Percentiles rank a stretch among this genome's conserved stretches.
phyloP scores from a whole-genome alignment of 2,113 vertebrate species.

The Alectura lathami region DNA sequence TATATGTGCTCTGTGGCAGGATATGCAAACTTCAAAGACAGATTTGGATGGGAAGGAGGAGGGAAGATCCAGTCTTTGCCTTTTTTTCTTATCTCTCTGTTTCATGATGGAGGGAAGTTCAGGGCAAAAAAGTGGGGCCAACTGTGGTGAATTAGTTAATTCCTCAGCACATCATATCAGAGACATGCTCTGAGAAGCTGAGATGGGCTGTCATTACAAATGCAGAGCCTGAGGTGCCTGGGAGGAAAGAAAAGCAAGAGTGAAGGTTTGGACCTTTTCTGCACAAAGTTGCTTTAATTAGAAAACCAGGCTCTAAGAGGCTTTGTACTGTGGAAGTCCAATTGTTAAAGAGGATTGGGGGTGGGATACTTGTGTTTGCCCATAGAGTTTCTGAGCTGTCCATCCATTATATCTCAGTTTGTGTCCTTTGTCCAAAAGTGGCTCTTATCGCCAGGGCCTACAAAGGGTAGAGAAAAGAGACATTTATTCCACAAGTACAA shows the following conservation, averaged over 20 bases:
- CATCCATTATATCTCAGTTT: neutral
- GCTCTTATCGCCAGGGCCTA: neutral
- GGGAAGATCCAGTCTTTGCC: neutral
- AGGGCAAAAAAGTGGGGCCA: neutral
- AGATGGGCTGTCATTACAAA: slow-evolving; percentile 7
- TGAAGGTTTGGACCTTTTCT: slow-evolving; percentile 30
- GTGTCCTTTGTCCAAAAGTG: slow-evolving; percentile 35
- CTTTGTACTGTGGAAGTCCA: neutral
- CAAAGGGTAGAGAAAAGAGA: slow-evolving; percentile 10
- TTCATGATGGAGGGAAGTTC: neutral
- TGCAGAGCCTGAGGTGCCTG: neutral
- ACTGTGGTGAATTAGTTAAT: slow-evolving; percentile 47
- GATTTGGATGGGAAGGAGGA: neutral
- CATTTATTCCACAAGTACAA: slow-evolving; percentile 30
- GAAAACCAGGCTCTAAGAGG: slow-evolving; percentile 28
- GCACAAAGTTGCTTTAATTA: slow-evolving; percentile 42
- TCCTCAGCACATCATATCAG: slow-evolving; percentile 5
- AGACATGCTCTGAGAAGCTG: slow-evolving; percentile 1
- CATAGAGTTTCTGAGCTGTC: neutral
- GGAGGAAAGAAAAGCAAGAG: slow-evolving; percentile 6
- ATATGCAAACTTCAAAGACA: neutral
- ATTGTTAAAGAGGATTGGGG: slow-evolving; percentile 4
- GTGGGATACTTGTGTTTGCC: neutral
- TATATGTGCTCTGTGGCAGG: neutral
- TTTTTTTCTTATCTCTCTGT: neutral